A percentile compares a stretch with the other conserved stretches of the same genome.
These are phyloP conservation scores for Dromas ardeola DNA, from an alignment of 2,113 vertebrate genomes.

Conservation along the genomic window DNA sequence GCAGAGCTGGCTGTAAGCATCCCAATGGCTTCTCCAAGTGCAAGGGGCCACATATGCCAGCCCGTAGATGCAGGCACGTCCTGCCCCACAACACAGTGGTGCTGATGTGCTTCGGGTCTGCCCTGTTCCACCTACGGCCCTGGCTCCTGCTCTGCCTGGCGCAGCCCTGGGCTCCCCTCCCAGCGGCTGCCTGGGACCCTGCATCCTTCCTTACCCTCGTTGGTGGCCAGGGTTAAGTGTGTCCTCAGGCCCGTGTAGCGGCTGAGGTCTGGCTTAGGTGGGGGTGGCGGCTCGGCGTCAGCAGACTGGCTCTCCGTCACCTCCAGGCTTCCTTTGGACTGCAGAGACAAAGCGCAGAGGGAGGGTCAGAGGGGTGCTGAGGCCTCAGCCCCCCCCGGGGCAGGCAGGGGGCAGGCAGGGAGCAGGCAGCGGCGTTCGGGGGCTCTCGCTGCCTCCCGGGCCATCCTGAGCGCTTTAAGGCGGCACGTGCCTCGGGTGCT, in stretches of 20 bases:
- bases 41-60: background rate
- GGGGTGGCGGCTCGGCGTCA: slow-evolving; percentile 91
- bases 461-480: background rate
- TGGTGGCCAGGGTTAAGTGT: slow-evolving; percentile 79
- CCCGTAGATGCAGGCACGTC: accelerated
- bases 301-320: slow-evolving; percentile 95
- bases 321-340: slow-evolving; percentile 96
- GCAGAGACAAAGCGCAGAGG: slow-evolving; percentile 31
- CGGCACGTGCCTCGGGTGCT: accelerated
- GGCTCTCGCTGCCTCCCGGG: background rate
- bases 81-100: background rate
- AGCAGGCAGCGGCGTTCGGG: accelerated
- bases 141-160: background rate
- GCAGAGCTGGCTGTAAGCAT: background rate
- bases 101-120: background rate
- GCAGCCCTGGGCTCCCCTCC: background rate
- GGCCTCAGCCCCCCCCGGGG: background rate
- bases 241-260: slow-evolving; percentile 90
- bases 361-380: background rate
- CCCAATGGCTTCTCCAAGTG: background rate
- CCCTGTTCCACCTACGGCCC: background rate
- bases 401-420: background rate
- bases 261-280: slow-evolving; percentile 92
- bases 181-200: background rate
- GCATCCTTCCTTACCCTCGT: slow-evolving; percentile 84